Base-by-base conservation (phyloP, 1,140 invertebrate species). In the Pseudomyrmex cubaensis region DNA sequence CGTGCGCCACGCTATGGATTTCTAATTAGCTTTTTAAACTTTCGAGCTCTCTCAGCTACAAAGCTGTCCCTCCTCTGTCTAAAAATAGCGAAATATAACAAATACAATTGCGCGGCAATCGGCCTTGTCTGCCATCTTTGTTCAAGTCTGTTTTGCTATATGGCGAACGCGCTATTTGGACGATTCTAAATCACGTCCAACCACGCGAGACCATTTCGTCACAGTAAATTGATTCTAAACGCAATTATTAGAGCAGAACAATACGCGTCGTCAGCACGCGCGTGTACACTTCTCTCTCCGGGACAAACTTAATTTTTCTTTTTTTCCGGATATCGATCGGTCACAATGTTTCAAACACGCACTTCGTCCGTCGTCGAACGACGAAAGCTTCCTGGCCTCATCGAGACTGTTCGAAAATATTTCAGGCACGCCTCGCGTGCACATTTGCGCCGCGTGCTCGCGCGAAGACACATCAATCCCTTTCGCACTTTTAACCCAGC, bases 221-320 rank as follows among this genome's bases (percentile, higher is more conserved):
- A 77, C 87, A 69, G 61, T 54, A 83, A 87, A 88, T 88, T 85
- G 87, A 83, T 87, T 54, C 61, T 73, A 46, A 85, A 67, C 86
- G 86, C 62, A 85, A 85, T 88, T 88, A 88, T 88, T 87, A 63
- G 85, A 88, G 83, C 87, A 85, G 83, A 88, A 88, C 86, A 88
- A 88, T 88, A 57, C 54, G 59, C 86, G 76, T 63, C 78, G 85
- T 46, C 89, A 82, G 46, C 67, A 48, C n/a, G 17, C 46, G 59
- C 70, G 35, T 22, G 8, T 15, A 22, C 10, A 5, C 54, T 2
- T n/a, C 13, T n/a, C 12, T 63, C 25, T 25, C 50, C 59, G 50
- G 12, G 20, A 17, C 48, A 61, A 25, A 52, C 62, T 80, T 78
- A 63, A 56, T 72, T 70, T 46, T 44, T 76, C 56, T 67, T 50